These are phyloP conservation scores for Salpingus planirostris DNA, from an alignment of 2,888 invertebrate species.

Conservation along the genomic window DNA sequence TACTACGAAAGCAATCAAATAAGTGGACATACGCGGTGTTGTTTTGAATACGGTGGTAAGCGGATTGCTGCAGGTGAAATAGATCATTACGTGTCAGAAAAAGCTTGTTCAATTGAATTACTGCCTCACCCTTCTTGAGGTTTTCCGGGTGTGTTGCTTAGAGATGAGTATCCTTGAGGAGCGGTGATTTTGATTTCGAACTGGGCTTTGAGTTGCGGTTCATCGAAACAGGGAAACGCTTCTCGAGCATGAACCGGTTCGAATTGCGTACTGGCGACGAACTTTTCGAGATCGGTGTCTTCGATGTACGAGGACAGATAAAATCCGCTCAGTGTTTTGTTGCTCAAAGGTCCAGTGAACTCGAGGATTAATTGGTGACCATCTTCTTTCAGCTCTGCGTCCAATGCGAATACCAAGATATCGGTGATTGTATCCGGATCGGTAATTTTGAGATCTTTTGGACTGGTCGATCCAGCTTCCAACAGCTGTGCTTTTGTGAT, in stretches of 20 bases:
- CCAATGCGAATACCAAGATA: too few species aligned
- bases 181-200: conserved; percentile 15
- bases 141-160: conserved; percentile 18
- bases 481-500: too few species aligned
- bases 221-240: conserved; percentile 23
- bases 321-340: conserved; percentile 13
- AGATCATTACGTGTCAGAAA: too few species aligned
- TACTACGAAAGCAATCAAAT: conserved; percentile 60
- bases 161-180: conserved; percentile 13
- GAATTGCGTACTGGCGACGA: conserved; percentile 20
- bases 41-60: too few species aligned
- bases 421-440: too few species aligned
- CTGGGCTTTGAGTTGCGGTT: conserved; percentile 19
- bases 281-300: conserved; percentile 9
- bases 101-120: too few species aligned
- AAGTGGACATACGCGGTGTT: conserved; percentile 52
- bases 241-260: conserved; percentile 17
- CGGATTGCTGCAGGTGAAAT: too few species aligned
- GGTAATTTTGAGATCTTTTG: too few species aligned
- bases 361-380: too few species aligned
- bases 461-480: too few species aligned
- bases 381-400: too few species aligned
- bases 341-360: not conserved
- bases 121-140: too few species aligned
- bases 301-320: conserved; percentile 17